phyloP scores from a whole-genome alignment of 2,797 vertebrate species.

The Morus bassanus region DNA sequence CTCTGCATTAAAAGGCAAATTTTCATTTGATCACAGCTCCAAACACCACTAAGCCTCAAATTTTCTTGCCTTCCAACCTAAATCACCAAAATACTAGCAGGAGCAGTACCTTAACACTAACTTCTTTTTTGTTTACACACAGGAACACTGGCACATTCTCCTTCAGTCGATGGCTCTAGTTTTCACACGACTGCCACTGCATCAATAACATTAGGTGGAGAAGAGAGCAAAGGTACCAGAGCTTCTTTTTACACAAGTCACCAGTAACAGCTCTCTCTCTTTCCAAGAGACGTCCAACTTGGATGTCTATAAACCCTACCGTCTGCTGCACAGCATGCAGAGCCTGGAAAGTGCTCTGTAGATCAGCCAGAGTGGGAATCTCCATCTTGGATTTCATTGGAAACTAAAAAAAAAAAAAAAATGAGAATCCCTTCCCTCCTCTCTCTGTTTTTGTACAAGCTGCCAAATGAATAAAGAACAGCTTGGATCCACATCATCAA shows the following conservation, averaged over 20 bases:
- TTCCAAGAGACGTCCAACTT: neutral
- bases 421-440: neutral
- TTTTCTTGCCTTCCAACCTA: neutral
- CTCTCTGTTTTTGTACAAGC: neutral
- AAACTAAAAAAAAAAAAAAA: neutral
- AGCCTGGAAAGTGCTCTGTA: neutral
- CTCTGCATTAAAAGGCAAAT: neutral
- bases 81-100: neutral
- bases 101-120: neutral
- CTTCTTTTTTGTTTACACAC: neutral
- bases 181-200: neutral
- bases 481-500: conserved; percentile 19
- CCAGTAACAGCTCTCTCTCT: neutral
- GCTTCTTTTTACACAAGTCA: neutral
- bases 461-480: conserved; percentile 27
- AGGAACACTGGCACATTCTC: neutral
- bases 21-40: neutral
- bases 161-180: neutral
- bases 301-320: neutral
- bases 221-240: neutral
- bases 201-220: neutral
- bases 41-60: neutral
- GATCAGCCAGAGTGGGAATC: neutral
- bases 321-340: neutral
- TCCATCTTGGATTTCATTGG: neutral